Conservation (phyloP, 2,797 vertebrate species). For the Acropternis orthonyx region DNA sequence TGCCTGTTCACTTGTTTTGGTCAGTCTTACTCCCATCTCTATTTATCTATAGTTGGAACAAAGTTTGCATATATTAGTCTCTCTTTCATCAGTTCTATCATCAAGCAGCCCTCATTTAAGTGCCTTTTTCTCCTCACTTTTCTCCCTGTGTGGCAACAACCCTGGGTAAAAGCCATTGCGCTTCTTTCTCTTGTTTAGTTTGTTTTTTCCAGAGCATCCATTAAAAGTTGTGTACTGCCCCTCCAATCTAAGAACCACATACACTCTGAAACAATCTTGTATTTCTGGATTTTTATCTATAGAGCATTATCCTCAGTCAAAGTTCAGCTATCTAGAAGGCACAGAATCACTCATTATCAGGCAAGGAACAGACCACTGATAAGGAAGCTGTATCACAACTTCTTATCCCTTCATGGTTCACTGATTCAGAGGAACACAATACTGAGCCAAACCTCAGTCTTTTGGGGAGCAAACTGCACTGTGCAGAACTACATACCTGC, state of each 20-base stretch:
- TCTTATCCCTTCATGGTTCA: not conserved
- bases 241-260: not conserved
- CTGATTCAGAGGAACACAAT: not conserved
- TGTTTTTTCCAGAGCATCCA: not conserved
- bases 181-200: not conserved
- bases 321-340: not conserved
- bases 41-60: not conserved
- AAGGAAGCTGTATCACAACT: not conserved
- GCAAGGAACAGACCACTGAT: not conserved
- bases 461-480: not conserved
- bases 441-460: not conserved
- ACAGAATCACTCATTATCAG: not conserved
- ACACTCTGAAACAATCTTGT: not conserved
- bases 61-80: not conserved
- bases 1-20: not conserved
- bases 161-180: not conserved
- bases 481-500: not conserved
- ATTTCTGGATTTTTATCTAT: not conserved
- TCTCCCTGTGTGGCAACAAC: not conserved
- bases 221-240: rapidly evolving
- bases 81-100: not conserved
- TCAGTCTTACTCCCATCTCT: not conserved
- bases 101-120: not conserved
- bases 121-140: not conserved
- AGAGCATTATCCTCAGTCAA: not conserved